Conservation (phyloP, 1,140 invertebrate genomes). For the Dreissena polymorpha region DNA sequence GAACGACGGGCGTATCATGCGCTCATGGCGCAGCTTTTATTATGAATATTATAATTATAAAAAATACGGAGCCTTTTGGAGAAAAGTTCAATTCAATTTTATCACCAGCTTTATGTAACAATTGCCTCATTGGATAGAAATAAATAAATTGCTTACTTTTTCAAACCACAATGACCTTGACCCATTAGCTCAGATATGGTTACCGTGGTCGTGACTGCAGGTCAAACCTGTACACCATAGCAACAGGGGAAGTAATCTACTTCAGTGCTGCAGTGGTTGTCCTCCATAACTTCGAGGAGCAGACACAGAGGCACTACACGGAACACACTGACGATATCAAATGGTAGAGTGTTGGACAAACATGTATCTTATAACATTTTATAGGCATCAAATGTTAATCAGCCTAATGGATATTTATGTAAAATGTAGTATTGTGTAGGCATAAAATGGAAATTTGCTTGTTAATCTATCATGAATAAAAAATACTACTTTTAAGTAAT, state of each 20-base stretch:
- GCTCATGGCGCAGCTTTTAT: too few species aligned
- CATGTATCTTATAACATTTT: background rate
- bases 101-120: too few species aligned
- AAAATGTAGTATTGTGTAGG: background rate
- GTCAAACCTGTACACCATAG: constrained; percentile 44
- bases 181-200: constrained; percentile 34
- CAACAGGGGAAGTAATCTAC: constrained; percentile 49
- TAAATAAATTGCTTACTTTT: too few species aligned
- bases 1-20: too few species aligned
- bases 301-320: constrained; percentile 43
- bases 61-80: too few species aligned
- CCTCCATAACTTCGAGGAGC: constrained; percentile 41
- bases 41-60: too few species aligned
- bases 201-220: constrained; percentile 55
- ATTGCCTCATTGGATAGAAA: too few species aligned
- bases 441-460: too few species aligned
- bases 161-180: constrained; percentile 22
- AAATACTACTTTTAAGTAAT: too few species aligned
- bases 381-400: background rate
- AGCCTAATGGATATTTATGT: background rate
- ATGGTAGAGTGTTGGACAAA: constrained; percentile 16
- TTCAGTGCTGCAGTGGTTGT: constrained; percentile 41
- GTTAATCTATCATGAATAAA: too few species aligned
- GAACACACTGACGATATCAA: constrained; percentile 55
- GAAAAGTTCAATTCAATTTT: too few species aligned